A percentile compares a stretch with the other conserved stretches of the same genome.
Evolutionary conservation across 1,140 invertebrate genomes (phyloP).

Genomic region (Temnothorax nylanderi): DNA sequence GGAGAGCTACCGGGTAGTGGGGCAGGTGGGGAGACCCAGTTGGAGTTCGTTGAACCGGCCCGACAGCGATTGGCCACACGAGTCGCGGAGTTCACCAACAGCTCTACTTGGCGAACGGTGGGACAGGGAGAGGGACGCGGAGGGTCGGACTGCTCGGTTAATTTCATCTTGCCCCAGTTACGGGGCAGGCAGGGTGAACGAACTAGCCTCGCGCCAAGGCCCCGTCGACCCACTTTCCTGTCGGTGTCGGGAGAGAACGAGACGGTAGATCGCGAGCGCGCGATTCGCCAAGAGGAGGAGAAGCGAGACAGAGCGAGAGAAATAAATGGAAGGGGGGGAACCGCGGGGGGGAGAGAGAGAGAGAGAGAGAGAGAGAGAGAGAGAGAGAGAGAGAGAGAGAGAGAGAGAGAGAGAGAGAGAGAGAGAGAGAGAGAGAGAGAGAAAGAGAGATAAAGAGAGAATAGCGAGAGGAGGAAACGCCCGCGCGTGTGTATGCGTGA

Average conservation of each 20-base stretch:
- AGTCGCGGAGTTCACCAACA: constrained; percentile 71
- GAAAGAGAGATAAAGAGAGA: constrained; percentile 29
- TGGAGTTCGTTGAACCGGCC: constrained; percentile 85
- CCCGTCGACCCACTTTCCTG: constrained; percentile 85
- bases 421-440: constrained; percentile 10
- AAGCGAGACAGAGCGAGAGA: constrained; percentile 37
- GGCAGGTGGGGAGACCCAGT: constrained; percentile 79
- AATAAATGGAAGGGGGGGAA: constrained; percentile 43
- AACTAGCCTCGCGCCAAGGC: constrained; percentile 86
- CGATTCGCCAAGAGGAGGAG: constrained; percentile 48
- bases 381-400: constrained; percentile 21
- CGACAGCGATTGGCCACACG: constrained; percentile 77
- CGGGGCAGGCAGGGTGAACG: constrained; percentile 85
- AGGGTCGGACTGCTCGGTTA: constrained; percentile 81
- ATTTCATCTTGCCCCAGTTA: constrained; percentile 87
- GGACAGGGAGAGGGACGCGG: constrained; percentile 62
- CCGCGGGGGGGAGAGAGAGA: not conserved
- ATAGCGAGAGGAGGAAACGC: constrained; percentile 37
- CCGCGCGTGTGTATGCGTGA: constrained; percentile 3
- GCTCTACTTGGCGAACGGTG: constrained; percentile 71
- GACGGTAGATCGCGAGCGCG: constrained; percentile 64
- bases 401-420: constrained; percentile 14
- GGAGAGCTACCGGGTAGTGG: constrained; percentile 49
- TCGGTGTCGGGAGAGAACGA: constrained; percentile 64
- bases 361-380: constrained; percentile 7